Evolutionary conservation across 1,140 invertebrate genomes (phyloP).

Genomic region (Antheraea mylitta): DNA sequence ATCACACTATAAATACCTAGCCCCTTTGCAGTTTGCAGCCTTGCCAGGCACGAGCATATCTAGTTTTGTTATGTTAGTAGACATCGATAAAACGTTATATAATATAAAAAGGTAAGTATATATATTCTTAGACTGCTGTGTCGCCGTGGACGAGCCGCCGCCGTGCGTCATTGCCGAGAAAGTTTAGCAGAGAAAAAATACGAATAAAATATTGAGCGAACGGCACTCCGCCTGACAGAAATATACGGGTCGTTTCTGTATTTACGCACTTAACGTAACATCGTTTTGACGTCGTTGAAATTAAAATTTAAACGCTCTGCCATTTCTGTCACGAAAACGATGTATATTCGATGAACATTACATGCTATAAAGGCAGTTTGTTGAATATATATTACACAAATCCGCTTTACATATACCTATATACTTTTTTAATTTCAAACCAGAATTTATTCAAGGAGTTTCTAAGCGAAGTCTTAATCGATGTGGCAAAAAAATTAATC

Average conservation of each 20-base stretch:
- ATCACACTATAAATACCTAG: slow-evolving; percentile 67
- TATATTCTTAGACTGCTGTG: slow-evolving; percentile 42
- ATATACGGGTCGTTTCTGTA: slow-evolving; percentile 49
- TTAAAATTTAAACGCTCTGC: slow-evolving; percentile 16
- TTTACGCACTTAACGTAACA: slow-evolving; percentile 34
- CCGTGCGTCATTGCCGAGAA: slow-evolving; percentile 65
- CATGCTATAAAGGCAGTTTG: too few species aligned
- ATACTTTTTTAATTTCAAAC: too few species aligned
- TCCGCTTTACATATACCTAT: too few species aligned
- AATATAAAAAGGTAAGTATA: slow-evolving; percentile 44
- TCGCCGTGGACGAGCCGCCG: slow-evolving; percentile 50
- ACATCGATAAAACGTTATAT: slow-evolving; percentile 65
- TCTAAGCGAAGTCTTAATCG: background rate
- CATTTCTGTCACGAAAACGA: slow-evolving; percentile 37
- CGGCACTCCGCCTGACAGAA: slow-evolving; percentile 53
- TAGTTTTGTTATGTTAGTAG: slow-evolving; percentile 73
- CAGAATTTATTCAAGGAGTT: background rate
- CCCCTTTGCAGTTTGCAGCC: slow-evolving; percentile 61
- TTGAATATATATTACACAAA: too few species aligned
- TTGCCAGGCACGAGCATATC: slow-evolving; percentile 62
- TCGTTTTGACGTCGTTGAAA: slow-evolving; percentile 25
- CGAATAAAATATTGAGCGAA: slow-evolving; percentile 45
- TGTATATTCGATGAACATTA: slow-evolving; percentile 6
- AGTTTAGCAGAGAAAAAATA: slow-evolving; percentile 48
- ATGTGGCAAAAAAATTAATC: background rate